Percentiles rank a stretch among this genome's conserved stretches.
phyloP scores from a whole-genome alignment of 2,888 invertebrate genomes.

The Ceriagrion tenellum region DNA sequence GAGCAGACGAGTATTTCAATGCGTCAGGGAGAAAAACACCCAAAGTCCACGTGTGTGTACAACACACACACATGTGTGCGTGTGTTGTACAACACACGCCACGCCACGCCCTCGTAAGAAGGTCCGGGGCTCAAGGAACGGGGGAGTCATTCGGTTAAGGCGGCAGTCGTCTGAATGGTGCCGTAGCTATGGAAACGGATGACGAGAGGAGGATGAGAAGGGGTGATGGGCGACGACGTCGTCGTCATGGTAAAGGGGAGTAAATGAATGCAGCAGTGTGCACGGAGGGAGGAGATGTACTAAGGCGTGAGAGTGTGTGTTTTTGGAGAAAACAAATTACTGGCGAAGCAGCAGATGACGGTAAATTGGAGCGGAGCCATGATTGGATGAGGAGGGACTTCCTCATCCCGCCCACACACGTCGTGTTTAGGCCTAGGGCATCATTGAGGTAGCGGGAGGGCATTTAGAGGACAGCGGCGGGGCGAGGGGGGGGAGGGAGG shows the following conservation, averaged over 20 bases:
- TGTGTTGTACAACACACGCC: too few species aligned
- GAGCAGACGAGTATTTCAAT: too few species aligned
- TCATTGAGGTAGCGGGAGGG: too few species aligned
- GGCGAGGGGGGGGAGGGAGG: too few species aligned
- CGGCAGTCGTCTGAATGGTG: background rate
- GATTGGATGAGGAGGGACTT: background rate
- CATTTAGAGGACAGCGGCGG: too few species aligned
- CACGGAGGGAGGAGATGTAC: background rate
- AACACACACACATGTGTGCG: too few species aligned
- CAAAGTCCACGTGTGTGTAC: too few species aligned
- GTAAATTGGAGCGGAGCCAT: background rate
- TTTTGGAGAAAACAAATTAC: background rate
- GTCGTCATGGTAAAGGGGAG: background rate
- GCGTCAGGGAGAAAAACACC: too few species aligned
- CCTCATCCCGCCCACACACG: too few species aligned
- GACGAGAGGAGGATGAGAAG: too few species aligned
- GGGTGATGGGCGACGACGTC: too few species aligned
- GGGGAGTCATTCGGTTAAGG: background rate
- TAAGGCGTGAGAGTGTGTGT: background rate
- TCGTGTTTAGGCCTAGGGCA: too few species aligned
- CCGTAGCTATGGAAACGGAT: background rate
- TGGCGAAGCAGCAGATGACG: background rate
- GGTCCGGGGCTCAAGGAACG: background rate
- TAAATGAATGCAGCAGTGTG: background rate
- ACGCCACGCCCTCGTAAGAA: background rate